These are phyloP conservation scores for Trachops cirrhosus DNA, from an alignment of 2,797 vertebrate genomes.

Conservation along the genomic window DNA sequence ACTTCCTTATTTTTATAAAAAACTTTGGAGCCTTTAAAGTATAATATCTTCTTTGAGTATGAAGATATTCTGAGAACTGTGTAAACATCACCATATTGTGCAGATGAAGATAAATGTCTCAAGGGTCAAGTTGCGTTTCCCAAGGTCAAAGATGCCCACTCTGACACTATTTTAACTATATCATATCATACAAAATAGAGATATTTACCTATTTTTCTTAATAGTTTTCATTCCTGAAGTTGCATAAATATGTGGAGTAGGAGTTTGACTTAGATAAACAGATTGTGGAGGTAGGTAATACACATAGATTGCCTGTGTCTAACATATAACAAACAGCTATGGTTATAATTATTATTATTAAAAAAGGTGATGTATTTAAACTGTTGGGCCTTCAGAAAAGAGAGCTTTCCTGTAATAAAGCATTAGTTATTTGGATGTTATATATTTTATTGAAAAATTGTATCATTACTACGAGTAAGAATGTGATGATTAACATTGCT, in stretches of 20 bases:
- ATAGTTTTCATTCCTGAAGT: not conserved
- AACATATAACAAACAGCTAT: not conserved
- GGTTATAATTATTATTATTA: not conserved
- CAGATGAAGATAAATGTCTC: not conserved
- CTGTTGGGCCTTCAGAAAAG: not conserved
- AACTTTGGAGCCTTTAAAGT: not conserved
- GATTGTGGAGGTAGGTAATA: not conserved
- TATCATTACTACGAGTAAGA: not conserved
- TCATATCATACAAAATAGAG: not conserved
- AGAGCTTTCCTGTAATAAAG: not conserved
- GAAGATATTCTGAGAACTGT: not conserved
- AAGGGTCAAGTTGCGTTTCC: not conserved
- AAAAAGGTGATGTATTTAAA: not conserved
- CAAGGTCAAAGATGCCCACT: not conserved
- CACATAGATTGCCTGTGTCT: not conserved
- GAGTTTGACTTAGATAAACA: not conserved
- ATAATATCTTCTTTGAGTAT: not conserved
- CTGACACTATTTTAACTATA: not conserved
- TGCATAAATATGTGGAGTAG: not conserved
- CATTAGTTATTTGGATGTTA: not conserved
- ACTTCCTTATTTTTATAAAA: not conserved
- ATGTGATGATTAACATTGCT: conserved; percentile 18
- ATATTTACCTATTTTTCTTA: not conserved
- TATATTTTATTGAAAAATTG: not conserved
- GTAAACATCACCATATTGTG: not conserved